Conservation (phyloP, 2,797 vertebrate species). For the Triplophysa yarkandensis region DNA sequence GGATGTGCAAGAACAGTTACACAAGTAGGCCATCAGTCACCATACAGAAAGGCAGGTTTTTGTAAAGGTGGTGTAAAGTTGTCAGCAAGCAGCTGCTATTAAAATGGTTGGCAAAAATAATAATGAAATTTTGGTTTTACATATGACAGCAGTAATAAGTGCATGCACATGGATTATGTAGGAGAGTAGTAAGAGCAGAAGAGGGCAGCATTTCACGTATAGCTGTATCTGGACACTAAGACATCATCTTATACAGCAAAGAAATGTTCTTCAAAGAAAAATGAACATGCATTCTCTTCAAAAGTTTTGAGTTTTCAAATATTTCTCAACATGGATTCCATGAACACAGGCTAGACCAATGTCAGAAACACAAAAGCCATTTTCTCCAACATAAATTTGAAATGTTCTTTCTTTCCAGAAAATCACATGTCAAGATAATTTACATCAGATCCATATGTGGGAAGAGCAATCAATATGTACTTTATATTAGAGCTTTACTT, state of each 20-base stretch:
- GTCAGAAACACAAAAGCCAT: too few species aligned
- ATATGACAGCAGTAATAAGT: neutral
- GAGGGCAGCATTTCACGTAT: conserved; percentile 20
- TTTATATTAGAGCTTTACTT: neutral
- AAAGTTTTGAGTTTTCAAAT: neutral
- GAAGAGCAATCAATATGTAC: conserved; percentile 4
- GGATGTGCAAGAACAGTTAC: too few species aligned
- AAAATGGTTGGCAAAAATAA: too few species aligned
- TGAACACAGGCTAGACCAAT: neutral
- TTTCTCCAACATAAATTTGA: too few species aligned
- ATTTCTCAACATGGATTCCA: neutral
- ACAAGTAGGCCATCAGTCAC: too few species aligned
- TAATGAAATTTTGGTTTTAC: neutral
- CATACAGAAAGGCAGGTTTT: too few species aligned
- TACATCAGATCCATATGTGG: neutral
- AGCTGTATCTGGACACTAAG: neutral
- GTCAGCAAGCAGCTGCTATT: too few species aligned
- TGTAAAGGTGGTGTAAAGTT: too few species aligned
- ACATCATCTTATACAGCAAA: neutral
- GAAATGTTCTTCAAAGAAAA: too few species aligned
- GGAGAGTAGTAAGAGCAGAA: neutral
- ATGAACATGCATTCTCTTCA: neutral
- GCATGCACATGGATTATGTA: neutral
- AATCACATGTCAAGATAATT: neutral
- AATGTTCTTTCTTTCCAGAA: too few species aligned